Conservation (phyloP, 2,113 vertebrate species). For the Mus musculus region DNA sequence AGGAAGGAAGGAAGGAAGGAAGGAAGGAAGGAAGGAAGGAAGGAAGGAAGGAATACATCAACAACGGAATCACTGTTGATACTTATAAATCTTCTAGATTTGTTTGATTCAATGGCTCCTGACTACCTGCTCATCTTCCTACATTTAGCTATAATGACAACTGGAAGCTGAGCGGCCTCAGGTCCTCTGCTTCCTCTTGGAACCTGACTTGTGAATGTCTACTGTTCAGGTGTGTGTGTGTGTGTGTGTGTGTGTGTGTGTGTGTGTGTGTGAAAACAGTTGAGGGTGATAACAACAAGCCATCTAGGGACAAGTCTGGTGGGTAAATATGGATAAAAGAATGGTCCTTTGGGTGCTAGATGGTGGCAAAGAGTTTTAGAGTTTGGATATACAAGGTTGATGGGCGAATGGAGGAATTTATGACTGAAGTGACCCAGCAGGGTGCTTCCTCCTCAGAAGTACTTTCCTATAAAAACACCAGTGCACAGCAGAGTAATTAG, state of each 20-base stretch:
- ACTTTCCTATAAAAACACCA: background rate
- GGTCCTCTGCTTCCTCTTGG: constrained; percentile 15
- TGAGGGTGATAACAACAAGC: constrained; percentile 16
- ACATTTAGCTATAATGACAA: constrained; percentile 18
- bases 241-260: background rate
- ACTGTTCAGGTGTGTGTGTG: background rate
- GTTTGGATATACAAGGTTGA: background rate
- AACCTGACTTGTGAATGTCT: constrained; percentile 15
- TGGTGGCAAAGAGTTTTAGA: background rate
- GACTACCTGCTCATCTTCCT: background rate
- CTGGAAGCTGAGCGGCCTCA: background rate
- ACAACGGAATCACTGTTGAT: background rate
- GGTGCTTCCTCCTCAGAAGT: constrained; percentile 12
- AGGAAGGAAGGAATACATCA: background rate
- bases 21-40: no score
- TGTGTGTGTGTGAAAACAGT: background rate
- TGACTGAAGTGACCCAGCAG: background rate
- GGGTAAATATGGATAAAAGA: constrained; percentile 26
- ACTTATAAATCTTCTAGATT: background rate
- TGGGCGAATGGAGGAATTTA: constrained; percentile 21
- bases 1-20: no score
- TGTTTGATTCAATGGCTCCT: background rate
- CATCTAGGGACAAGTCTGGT: background rate
- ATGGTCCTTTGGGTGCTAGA: background rate
- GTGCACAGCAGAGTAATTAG: background rate